These are phyloP conservation scores for Eupithecia subfuscata DNA, from an alignment of 2,888 invertebrate genomes.

Conservation along the genomic window DNA sequence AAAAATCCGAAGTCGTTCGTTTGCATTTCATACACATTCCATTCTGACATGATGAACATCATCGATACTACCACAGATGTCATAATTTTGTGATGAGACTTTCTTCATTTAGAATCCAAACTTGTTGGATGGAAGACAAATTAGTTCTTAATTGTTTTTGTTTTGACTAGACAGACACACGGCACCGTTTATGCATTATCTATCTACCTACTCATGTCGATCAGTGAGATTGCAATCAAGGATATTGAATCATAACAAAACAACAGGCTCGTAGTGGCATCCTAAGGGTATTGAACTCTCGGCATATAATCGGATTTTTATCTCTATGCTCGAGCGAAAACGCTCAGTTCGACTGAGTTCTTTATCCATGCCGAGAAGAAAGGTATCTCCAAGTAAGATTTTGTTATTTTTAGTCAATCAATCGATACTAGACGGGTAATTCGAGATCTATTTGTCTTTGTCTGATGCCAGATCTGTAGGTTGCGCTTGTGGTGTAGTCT, in stretches of 20 bases:
- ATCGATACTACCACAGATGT: too few relatives aligned
- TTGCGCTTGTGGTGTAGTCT: constrained; percentile 7
- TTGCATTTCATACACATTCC: too few relatives aligned
- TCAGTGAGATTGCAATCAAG: neutral
- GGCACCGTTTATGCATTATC: neutral
- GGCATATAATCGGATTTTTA: neutral
- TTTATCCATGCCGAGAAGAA: neutral
- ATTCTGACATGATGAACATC: too few relatives aligned
- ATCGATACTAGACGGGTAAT: constrained; percentile 40
- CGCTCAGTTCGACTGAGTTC: neutral
- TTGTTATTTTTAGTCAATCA: constrained; percentile 39
- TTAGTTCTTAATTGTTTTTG: too few relatives aligned
- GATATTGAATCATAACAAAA: neutral
- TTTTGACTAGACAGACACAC: too few relatives aligned
- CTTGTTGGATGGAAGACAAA: too few relatives aligned
- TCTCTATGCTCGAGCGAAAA: neutral
- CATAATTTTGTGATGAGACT: too few relatives aligned
- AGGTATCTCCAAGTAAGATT: constrained; percentile 10
- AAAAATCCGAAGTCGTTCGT: too few relatives aligned
- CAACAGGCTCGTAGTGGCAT: neutral
- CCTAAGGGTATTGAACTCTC: neutral
- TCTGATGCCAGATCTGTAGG: constrained; percentile 37
- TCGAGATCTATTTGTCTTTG: constrained; percentile 46
- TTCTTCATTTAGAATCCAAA: too few relatives aligned
- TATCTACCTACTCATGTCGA: neutral